phyloP scores from a whole-genome alignment of 2,888 invertebrate species.

The Syrista parreyssii region DNA sequence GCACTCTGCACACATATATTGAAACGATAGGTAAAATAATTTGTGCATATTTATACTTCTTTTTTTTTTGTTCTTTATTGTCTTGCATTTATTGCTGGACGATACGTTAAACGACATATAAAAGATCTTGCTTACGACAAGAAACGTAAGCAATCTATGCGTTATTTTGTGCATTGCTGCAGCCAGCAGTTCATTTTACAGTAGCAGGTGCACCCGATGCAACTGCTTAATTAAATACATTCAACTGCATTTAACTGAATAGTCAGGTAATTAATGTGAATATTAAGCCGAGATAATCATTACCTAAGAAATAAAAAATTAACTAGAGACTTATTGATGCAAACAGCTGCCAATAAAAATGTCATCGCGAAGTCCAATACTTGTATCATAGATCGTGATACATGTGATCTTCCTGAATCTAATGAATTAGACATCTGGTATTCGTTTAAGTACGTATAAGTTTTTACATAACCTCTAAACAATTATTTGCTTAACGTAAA shows the following conservation, averaged over 20 bases:
- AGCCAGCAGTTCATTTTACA: background rate
- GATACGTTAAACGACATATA: background rate
- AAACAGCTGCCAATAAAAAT: background rate
- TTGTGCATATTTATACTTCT: background rate
- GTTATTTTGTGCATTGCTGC: background rate
- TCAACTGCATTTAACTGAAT: background rate
- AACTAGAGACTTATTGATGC: background rate
- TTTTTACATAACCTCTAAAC: background rate
- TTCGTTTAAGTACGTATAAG: background rate
- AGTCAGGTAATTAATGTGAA: background rate
- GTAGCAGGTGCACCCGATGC: background rate
- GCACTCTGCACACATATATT: too few relatives aligned
- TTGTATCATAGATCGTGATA: background rate
- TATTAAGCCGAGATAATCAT: background rate
- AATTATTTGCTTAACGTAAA: background rate
- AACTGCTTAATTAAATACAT: background rate
- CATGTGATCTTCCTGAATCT: background rate
- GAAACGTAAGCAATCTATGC: background rate
- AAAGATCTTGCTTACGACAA: background rate
- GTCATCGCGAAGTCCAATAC: background rate
- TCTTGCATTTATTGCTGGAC: background rate
- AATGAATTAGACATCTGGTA: background rate
- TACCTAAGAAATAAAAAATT: background rate
- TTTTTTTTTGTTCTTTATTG: background rate
- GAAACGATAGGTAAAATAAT: background rate